Evolutionary conservation across 1,140 invertebrate species (phyloP).

Genomic region (Pachypsylla venusta): DNA sequence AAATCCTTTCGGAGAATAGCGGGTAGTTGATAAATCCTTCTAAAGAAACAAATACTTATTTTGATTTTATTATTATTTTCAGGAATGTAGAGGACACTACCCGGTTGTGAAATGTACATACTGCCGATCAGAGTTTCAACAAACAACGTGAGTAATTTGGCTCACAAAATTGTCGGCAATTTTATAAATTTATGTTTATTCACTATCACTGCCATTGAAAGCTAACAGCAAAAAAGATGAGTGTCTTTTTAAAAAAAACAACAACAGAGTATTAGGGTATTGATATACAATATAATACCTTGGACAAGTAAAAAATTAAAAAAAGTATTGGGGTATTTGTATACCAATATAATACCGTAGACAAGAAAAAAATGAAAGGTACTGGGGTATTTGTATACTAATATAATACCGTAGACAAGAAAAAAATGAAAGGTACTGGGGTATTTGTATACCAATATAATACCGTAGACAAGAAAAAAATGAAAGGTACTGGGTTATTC

Average conservation of each 20-base stretch:
- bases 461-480: no score
- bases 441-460: no score
- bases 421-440: no score
- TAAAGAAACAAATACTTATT: no score
- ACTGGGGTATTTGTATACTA: no score
- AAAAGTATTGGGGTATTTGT: neutral
- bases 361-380: no score
- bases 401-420: no score
- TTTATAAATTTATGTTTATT: neutral
- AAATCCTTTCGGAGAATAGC: neutral
- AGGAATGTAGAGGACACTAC: constrained; percentile 90
- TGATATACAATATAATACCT: neutral
- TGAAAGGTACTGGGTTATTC: no score
- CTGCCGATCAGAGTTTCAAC: constrained; percentile 93
- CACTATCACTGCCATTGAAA: no score
- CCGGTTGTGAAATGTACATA: constrained; percentile 94
- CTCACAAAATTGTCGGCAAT: constrained; percentile 2
- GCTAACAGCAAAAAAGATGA: neutral
- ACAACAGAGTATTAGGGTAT: neutral
- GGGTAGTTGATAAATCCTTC: neutral
- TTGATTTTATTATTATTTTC: constrained; percentile 34
- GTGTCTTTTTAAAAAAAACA: neutral
- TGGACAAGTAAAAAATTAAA: neutral
- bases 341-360: no score
- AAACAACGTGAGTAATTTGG: constrained; percentile 55